Percentiles rank a stretch among this genome's conserved stretches.
These are phyloP conservation scores for Etheostoma nigrum DNA, from an alignment of 2,797 vertebrate genomes.

Conservation along the genomic window DNA sequence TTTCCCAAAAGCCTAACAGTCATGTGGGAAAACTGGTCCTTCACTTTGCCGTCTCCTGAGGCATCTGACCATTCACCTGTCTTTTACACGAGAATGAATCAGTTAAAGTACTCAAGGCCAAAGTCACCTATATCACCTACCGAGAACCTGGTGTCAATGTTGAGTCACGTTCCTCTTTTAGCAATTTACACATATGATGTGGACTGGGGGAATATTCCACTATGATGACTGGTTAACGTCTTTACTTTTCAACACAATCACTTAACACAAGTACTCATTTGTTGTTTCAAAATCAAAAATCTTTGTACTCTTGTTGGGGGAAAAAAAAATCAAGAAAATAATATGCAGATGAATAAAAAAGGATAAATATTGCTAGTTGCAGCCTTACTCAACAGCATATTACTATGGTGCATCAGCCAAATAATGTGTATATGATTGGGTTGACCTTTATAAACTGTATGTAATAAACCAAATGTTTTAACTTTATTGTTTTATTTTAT, in stretches of 20 bases:
- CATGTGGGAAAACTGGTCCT: background rate
- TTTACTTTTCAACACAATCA: background rate
- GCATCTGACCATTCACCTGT: conserved; percentile 29
- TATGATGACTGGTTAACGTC: background rate
- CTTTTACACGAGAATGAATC: conserved; percentile 21
- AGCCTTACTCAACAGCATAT: background rate
- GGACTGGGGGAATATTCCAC: background rate
- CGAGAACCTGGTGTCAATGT: background rate
- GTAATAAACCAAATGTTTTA: background rate
- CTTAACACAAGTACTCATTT: background rate
- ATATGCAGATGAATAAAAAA: background rate
- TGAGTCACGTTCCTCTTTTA: background rate
- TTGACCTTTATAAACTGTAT: background rate
- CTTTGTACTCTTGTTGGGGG: background rate
- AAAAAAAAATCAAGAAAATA: background rate
- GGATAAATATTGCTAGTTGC: background rate
- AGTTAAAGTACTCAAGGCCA: conserved; percentile 8
- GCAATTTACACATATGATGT: background rate
- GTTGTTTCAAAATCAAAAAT: background rate
- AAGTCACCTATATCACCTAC: conserved; percentile 6
- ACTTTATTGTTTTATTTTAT: background rate
- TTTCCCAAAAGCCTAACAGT: background rate
- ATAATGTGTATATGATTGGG: too few relatives aligned
- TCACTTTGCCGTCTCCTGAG: conserved; percentile 12
- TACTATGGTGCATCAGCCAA: too few relatives aligned